A percentile compares a stretch with the other conserved stretches of the same genome.
These are phyloP conservation scores for Tonatia bakeri DNA, from an alignment of 2,113 vertebrate genomes.

Conservation along the genomic window DNA sequence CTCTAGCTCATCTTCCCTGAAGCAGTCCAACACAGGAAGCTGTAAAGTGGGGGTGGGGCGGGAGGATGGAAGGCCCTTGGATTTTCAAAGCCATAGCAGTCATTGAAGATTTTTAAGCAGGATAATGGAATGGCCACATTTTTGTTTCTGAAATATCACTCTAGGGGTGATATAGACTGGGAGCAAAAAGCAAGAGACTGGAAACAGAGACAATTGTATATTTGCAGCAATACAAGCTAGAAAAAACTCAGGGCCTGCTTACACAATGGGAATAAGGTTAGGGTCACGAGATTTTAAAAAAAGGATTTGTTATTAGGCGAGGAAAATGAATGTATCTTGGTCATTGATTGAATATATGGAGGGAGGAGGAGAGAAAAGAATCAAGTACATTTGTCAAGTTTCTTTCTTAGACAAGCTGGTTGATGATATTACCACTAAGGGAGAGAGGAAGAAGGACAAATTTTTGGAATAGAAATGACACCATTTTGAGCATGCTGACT, in stretches of 20 bases:
- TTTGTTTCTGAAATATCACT: constrained; percentile 18
- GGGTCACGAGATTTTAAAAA: background rate
- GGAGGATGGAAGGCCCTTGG: background rate
- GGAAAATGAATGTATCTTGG: background rate
- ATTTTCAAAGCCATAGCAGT: constrained; percentile 22
- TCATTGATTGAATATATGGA: background rate
- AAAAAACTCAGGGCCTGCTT: background rate
- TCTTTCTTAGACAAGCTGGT: background rate
- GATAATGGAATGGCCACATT: background rate
- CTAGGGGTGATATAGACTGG: background rate
- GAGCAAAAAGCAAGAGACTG: background rate
- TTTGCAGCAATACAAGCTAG: background rate
- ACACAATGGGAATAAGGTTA: background rate
- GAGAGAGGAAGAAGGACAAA: background rate
- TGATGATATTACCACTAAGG: background rate
- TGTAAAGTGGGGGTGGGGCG: background rate
- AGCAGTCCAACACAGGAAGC: constrained; percentile 24
- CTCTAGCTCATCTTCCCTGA: constrained; percentile 43
- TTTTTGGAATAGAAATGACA: constrained; percentile 16
- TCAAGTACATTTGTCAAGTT: background rate
- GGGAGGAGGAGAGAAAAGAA: background rate
- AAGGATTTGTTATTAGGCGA: background rate
- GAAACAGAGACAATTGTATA: background rate
- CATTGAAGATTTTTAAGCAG: background rate
- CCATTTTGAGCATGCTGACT: background rate